A percentile compares a stretch with the other conserved stretches of the same genome.
phyloP scores from a whole-genome alignment of 2,797 vertebrate species.

The Pangasius mekongensis region DNA sequence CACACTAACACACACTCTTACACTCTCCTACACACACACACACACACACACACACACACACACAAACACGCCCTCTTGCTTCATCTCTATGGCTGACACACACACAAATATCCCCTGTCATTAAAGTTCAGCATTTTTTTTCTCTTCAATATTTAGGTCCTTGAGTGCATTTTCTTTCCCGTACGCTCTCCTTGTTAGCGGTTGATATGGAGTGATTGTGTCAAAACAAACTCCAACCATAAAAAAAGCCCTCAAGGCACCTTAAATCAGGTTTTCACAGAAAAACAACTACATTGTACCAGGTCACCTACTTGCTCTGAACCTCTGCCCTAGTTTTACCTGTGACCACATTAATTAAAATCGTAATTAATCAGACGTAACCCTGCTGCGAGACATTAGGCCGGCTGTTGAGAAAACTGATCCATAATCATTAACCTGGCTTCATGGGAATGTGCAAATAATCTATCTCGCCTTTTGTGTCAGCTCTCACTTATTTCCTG shows the following conservation, averaged over 20 bases:
- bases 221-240: conserved; percentile 27
- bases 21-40: conserved; percentile 11
- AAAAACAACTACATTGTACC: not conserved
- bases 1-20: conserved; percentile 18
- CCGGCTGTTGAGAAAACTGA: not conserved
- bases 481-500: conserved; percentile 12
- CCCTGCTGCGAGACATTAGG: not conserved
- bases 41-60: conserved; percentile 36
- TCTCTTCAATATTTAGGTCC: not conserved
- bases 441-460: conserved; percentile 35
- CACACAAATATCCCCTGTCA: conserved; percentile 31
- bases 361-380: conserved; percentile 4
- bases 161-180: conserved; percentile 14
- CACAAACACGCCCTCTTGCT: conserved; percentile 28
- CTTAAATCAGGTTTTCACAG: not conserved
- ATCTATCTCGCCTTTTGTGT: conserved; percentile 25
- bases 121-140: conserved; percentile 8
- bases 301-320: not conserved
- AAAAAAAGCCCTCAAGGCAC: not conserved
- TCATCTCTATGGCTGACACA: conserved; percentile 20
- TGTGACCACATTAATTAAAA: conserved; percentile 29
- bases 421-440: conserved; percentile 34
- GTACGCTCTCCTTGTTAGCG: not conserved
- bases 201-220: conserved; percentile 15
- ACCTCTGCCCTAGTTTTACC: conserved; percentile 1